Evolutionary conservation across 1,140 invertebrate genomes (phyloP), one percentile per base, ranked within the genome.

Genomic region (Listronotus bonariensis): DNA sequence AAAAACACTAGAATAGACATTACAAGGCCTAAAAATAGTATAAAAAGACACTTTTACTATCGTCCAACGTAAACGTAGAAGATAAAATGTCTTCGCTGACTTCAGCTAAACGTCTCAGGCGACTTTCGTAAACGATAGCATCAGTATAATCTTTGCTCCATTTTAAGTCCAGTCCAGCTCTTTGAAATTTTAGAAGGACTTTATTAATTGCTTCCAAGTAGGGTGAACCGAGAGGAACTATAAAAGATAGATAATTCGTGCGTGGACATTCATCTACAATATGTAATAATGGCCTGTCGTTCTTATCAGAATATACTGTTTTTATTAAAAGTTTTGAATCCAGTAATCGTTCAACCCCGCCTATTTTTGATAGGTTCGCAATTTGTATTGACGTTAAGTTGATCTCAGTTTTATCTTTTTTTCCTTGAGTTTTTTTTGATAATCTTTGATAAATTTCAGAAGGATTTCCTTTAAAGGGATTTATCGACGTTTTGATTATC

Each of bases 251-350:
- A 51, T 61, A 72, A 61, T 64, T 65, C 0, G 60, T 62, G 11
- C 43, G 48, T 3, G 70, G 67, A 57, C 71, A 73, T 48, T 74
- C 71, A 9, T 51, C 20, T n/a, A 74, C 66, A 15, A 74, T 53
- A 56, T 74, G 73, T 40, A 74, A 56, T 14, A 70, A 18, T 18
- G 53, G 45, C 10, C 32, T 31, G 11, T 43, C 43, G 31, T 56
- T 26, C 26, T 57, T 52, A 32, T 65, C 54, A 10, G 62, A 31
- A 49, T 18, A 65, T 14, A 41, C 26, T 7, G 62, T 65, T 42
- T 48, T 14, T 20, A 65, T 65, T 11, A 51, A n/a, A 1, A 65
- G 11, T 17, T 51, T 20, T 3, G 20, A 18, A 40, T 65, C 62
- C 3, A 40, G n/a, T 8, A 15, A 40, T 41, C 62, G 26, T 51